A percentile compares a stretch with the other conserved stretches of the same genome.
Conservation (phyloP, 2,113 vertebrate species). For the Gobiocypris rarus region DNA sequence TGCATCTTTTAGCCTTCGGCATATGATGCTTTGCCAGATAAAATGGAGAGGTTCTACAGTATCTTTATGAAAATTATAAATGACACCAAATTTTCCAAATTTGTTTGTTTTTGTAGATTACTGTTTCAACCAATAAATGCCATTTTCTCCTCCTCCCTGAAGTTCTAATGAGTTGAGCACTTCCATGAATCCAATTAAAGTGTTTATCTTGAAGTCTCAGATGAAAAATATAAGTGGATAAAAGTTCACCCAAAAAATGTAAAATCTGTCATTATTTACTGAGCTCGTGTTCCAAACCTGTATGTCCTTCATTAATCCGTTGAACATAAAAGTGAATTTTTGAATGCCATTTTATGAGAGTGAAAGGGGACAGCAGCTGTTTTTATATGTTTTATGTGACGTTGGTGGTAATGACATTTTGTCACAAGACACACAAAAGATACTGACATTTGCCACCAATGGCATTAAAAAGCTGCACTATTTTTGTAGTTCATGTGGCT, state of each 20-base stretch:
- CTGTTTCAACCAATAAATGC: not conserved
- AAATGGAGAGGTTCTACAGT: not conserved
- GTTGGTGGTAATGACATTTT: no score
- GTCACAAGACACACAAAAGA: no score
- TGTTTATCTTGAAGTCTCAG: not conserved
- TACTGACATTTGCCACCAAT: not conserved
- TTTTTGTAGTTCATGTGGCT: not conserved
- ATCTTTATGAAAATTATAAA: constrained; percentile 15
- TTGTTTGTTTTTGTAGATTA: not conserved
- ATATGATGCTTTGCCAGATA: constrained; percentile 14
- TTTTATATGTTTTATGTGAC: no score
- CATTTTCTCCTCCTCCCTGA: not conserved
- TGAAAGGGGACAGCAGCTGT: not conserved
- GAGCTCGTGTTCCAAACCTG: not conserved
- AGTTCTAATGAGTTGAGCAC: not conserved
- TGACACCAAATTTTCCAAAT: not conserved
- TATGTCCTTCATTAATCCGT: not conserved
- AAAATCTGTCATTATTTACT: not conserved
- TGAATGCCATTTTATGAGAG: not conserved
- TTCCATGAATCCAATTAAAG: not conserved
- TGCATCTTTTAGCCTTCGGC: not conserved
- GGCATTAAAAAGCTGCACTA: not conserved
- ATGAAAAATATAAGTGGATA: not conserved
- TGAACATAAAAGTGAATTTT: not conserved
- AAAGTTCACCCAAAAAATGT: not conserved